phyloP scores from a whole-genome alignment of 2,797 vertebrate genomes.

The Fistularia tabacaria region DNA sequence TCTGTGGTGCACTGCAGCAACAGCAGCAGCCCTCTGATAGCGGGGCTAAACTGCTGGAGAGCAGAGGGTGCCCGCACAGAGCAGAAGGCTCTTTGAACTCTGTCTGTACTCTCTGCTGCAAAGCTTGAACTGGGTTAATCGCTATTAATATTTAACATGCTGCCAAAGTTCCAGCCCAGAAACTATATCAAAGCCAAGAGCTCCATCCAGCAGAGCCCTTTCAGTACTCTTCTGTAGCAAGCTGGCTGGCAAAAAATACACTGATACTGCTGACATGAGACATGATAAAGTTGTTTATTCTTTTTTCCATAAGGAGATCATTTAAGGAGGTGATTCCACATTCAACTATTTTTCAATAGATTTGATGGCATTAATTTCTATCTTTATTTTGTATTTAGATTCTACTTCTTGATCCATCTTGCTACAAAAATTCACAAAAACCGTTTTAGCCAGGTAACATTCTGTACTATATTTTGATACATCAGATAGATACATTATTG shows the following conservation, averaged over 20 bases:
- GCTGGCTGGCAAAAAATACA: slow-evolving; percentile 59
- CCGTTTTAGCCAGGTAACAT: too few relatives aligned
- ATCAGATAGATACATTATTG: too few relatives aligned
- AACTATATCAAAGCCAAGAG: slow-evolving; percentile 80
- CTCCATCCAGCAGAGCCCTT: slow-evolving; percentile 69
- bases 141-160: slow-evolving; percentile 83
- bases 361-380: too few relatives aligned
- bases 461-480: too few relatives aligned
- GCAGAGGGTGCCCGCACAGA: slow-evolving; percentile 71
- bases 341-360: too few relatives aligned
- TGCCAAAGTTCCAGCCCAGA: slow-evolving; percentile 77
- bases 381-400: too few relatives aligned
- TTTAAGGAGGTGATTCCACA: too few relatives aligned
- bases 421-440: too few relatives aligned
- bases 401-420: too few relatives aligned
- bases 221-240: slow-evolving; percentile 56
- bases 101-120: slow-evolving; percentile 75
- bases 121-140: slow-evolving; percentile 84
- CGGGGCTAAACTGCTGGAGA: slow-evolving; percentile 75
- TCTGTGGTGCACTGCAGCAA: slow-evolving; percentile 60
- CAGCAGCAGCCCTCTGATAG: slow-evolving; percentile 67
- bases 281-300: slow-evolving; percentile 57
- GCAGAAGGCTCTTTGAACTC: slow-evolving; percentile 81
- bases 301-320: slow-evolving; percentile 32
- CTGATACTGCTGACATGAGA: slow-evolving; percentile 52